Evolutionary conservation across 2,888 invertebrate species (phyloP).

Genomic region (Lepidocyrtinus sp.): DNA sequence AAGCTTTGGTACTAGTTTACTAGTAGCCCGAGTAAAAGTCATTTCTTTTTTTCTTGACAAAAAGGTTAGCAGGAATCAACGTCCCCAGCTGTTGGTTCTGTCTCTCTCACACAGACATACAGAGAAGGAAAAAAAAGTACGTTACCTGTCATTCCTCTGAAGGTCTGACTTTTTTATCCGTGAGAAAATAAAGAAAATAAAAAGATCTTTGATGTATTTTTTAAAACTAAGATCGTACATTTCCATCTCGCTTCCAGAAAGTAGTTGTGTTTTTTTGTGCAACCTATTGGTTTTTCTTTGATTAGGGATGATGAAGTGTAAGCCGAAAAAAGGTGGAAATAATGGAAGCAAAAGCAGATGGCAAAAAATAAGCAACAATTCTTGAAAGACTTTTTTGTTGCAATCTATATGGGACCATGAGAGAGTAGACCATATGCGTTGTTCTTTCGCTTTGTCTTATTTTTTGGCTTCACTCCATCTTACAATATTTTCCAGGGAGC

Average conservation of each 20-base stretch:
- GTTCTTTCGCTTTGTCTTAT: neutral
- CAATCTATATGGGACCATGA: slow-evolving; percentile 33
- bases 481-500: too few relatives aligned
- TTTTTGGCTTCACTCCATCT: neutral
- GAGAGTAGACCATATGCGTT: neutral
- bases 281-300: slow-evolving; percentile 25
- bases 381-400: slow-evolving; percentile 25
- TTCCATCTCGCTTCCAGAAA: slow-evolving; percentile 1
- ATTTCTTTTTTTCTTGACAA: neutral
- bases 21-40: slow-evolving; percentile 8
- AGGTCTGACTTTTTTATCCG: neutral
- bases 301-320: neutral
- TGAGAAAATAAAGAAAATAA: slow-evolving; percentile 5
- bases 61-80: neutral
- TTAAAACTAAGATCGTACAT: slow-evolving; percentile 11
- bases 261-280: slow-evolving; percentile 17
- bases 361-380: slow-evolving; percentile 36
- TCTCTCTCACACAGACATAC: too few relatives aligned
- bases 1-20: too few relatives aligned
- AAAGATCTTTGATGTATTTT: neutral
- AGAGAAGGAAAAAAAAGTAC: too few relatives aligned
- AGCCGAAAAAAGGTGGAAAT: neutral
- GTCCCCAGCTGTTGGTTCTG: slow-evolving; percentile 6
- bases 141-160: neutral
- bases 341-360: slow-evolving; percentile 40